These are phyloP conservation scores for Melospiza melodia DNA, from an alignment of 2,113 vertebrate species.

Conservation along the genomic window DNA sequence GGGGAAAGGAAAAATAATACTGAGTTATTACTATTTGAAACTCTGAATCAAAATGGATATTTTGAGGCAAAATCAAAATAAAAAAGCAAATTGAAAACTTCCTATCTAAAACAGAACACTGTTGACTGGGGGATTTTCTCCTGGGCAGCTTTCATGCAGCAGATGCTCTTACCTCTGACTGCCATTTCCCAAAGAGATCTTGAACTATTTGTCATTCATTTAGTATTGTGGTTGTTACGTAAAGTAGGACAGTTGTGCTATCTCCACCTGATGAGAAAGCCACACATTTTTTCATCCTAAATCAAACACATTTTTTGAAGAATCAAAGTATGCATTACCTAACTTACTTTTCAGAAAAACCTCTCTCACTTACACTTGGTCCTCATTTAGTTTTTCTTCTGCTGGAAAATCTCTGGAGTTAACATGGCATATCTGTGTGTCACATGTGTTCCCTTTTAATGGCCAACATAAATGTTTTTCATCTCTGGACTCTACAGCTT, in stretches of 20 bases:
- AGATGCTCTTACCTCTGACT: background rate
- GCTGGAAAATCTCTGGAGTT: slow-evolving; percentile 33
- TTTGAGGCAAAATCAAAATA: background rate
- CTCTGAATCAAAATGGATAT: background rate
- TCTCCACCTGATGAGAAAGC: background rate
- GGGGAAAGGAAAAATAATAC: background rate
- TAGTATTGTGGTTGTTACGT: background rate
- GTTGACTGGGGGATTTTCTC: background rate
- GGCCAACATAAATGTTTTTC: slow-evolving; percentile 60
- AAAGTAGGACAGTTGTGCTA: background rate
- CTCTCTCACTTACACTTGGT: background rate
- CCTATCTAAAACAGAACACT: background rate
- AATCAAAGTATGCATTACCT: background rate
- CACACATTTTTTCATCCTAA: background rate
- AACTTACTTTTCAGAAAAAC: slow-evolving; percentile 1
- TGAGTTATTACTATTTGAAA: background rate
- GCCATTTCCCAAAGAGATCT: background rate
- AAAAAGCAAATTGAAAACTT: background rate
- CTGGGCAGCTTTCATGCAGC: background rate
- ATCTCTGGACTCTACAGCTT: slow-evolving; percentile 3
- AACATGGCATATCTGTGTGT: background rate
- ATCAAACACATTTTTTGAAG: background rate
- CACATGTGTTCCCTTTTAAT: slow-evolving; percentile 21
- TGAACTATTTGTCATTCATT: background rate
- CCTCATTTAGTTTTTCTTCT: background rate